Evolutionary conservation across 2,888 invertebrate genomes (phyloP).

Genomic region (Osmoderma eremita): DNA sequence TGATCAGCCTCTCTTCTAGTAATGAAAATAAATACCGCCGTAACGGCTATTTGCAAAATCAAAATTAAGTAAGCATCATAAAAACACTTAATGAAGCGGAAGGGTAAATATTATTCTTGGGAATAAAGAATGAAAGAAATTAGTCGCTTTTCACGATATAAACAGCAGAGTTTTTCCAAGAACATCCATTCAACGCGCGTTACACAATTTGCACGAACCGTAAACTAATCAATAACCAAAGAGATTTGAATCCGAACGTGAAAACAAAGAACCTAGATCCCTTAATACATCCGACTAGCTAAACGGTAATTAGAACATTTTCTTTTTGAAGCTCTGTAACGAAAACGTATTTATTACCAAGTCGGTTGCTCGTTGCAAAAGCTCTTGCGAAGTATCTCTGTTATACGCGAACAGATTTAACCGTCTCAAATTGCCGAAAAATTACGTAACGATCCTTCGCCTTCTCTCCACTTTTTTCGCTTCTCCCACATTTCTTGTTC

Average conservation of each 20-base stretch:
- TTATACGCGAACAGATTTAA: background rate
- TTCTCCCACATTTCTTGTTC: slow-evolving; percentile 19
- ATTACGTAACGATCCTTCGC: slow-evolving; percentile 3
- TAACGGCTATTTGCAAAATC: slow-evolving; percentile 24
- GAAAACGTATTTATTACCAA: too few species aligned
- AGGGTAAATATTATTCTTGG: slow-evolving; percentile 25
- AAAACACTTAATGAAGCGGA: slow-evolving; percentile 29
- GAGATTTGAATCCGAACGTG: background rate
- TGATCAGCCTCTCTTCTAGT: slow-evolving; percentile 12
- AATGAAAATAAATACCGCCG: slow-evolving; percentile 28
- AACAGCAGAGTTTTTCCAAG: slow-evolving; percentile 3
- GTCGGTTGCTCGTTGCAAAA: background rate
- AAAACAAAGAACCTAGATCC: background rate
- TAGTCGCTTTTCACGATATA: slow-evolving; percentile 19
- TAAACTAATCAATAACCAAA: background rate
- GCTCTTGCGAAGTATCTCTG: background rate
- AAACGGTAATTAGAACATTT: too few species aligned
- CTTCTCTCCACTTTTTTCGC: background rate
- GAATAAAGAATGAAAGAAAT: slow-evolving; percentile 10
- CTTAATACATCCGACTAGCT: too few species aligned
- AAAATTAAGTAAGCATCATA: slow-evolving; percentile 35
- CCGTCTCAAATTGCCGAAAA: slow-evolving; percentile 15
- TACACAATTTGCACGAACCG: background rate
- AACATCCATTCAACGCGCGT: slow-evolving; percentile 4
- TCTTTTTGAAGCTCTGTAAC: too few species aligned